Base-by-base conservation (phyloP, 2,888 invertebrate genomes). In the Pollenia angustigena region DNA sequence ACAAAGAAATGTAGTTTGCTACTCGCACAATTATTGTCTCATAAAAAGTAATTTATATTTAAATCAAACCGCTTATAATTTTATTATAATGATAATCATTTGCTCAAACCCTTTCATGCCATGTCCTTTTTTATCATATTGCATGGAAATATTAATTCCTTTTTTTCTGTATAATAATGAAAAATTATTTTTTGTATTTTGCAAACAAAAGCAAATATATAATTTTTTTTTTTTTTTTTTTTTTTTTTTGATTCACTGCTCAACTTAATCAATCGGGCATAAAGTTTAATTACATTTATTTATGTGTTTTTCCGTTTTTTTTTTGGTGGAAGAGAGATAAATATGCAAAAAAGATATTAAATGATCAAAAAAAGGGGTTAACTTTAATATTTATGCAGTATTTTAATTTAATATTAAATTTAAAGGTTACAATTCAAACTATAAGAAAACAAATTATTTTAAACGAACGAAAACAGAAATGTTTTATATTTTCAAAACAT, bases 21-120 rank as follows among this genome's bases (percentile, higher is more conserved):
- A 74, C 80, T 85, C 42, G 76, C 52, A 89, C 89, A 90, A 90
- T 90, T 90, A 90, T 89, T 89, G 90, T 90, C 89, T 89, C 89
- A 90, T 90, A 90, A 91, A 91, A 90, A 89, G 88, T 90, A 89
- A 91, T 90, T 90, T 90, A 90, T 90, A 90, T 90, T 90, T 88
- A 90, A 90, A 90, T 90, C 90, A 89, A 91, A 90, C 89, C 89
- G 90, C 89, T 91, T 90, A 90, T 90, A 90, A 90, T 90, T 90
- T 90, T 89, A 90, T 90, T 90, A 91, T 89, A 88, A 88, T 89
- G 89, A 89, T 89, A 87, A 84, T 85, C 58, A 82, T 76, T 81
- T 87, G 74, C 58, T 66, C 54, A 79, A 66, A 78, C 52, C 32
- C 60, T 74, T 66, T 48, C 71, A 81, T 62, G 23, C 14, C 44